These are phyloP conservation scores for Drosophila sordidula DNA, from an alignment of 2,888 invertebrate genomes.

Conservation along the genomic window DNA sequence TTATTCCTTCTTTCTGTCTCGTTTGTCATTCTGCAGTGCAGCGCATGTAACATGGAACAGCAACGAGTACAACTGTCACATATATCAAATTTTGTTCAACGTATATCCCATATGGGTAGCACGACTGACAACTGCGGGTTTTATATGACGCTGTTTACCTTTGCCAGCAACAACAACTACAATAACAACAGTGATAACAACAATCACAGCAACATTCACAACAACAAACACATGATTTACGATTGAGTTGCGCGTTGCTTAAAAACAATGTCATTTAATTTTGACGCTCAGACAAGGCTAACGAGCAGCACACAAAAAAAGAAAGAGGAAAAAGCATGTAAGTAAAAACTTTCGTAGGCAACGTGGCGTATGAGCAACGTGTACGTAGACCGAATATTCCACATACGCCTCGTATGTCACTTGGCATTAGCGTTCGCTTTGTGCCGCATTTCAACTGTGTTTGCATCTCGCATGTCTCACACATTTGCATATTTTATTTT, in stretches of 20 bases:
- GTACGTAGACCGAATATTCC: slow-evolving; percentile 2
- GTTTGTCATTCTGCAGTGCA: slow-evolving; percentile 59
- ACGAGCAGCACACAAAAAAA: slow-evolving; percentile 37
- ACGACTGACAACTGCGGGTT: slow-evolving; percentile 57
- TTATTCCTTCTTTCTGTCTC: slow-evolving; percentile 6
- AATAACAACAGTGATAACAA: slow-evolving; percentile 13
- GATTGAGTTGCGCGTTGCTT: slow-evolving; percentile 53
- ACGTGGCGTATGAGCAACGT: slow-evolving; percentile 59
- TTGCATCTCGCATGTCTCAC: neutral
- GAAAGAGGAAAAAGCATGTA: neutral
- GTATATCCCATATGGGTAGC: slow-evolving; percentile 26
- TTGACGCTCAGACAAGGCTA: slow-evolving; percentile 57
- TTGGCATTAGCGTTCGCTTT: slow-evolving; percentile 25
- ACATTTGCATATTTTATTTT: neutral
- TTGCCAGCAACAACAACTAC: slow-evolving; percentile 31
- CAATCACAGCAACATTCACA: slow-evolving; percentile 4
- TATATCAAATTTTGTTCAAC: slow-evolving; percentile 39
- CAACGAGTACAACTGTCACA: slow-evolving; percentile 36
- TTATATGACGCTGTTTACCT: slow-evolving; percentile 72
- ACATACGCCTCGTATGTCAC: slow-evolving; percentile 31
- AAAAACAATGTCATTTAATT: slow-evolving; percentile 67
- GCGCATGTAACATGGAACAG: slow-evolving; percentile 48
- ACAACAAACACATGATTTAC: slow-evolving; percentile 57
- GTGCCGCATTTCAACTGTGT: neutral
- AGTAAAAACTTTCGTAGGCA: slow-evolving; percentile 12